These are phyloP conservation scores for Platalea minor DNA, from an alignment of 2,797 vertebrate genomes.

Conservation along the genomic window DNA sequence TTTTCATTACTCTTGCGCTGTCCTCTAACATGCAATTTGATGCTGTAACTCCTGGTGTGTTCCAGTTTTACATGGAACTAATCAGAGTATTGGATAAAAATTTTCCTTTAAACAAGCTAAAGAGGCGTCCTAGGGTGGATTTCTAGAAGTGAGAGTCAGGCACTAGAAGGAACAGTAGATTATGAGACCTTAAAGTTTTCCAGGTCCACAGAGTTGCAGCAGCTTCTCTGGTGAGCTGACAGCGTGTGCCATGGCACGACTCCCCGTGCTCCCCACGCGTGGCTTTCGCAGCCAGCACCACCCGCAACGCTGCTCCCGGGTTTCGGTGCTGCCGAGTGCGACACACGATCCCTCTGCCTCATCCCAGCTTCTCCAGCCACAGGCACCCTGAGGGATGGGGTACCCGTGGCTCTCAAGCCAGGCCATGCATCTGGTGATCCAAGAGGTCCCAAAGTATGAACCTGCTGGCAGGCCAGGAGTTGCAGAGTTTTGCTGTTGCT, in stretches of 20 bases:
- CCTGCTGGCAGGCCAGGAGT: not conserved
- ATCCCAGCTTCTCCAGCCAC: not conserved
- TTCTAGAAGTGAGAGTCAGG: not conserved
- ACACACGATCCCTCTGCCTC: accelerated
- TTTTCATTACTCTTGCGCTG: not conserved
- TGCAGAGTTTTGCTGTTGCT: not conserved
- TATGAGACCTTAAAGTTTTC: not conserved
- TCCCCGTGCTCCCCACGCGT: accelerated
- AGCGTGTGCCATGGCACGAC: accelerated
- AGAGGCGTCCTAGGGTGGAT: not conserved
- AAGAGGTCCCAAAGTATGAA: not conserved
- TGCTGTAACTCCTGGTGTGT: not conserved
- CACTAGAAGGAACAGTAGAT: not conserved
- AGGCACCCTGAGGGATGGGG: not conserved
- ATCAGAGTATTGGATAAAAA: not conserved
- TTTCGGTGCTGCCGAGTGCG: accelerated
- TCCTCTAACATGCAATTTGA: not conserved
- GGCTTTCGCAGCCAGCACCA: not conserved
- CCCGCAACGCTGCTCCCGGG: accelerated
- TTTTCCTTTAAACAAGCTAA: not conserved
- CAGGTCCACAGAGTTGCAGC: not conserved
- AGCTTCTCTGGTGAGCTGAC: not conserved
- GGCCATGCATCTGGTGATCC: not conserved
- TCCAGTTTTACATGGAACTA: not conserved
- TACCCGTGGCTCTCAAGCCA: not conserved